phyloP scores from a whole-genome alignment of 1,140 invertebrate species.

The Hermatobates lingyangjiaoensis region DNA sequence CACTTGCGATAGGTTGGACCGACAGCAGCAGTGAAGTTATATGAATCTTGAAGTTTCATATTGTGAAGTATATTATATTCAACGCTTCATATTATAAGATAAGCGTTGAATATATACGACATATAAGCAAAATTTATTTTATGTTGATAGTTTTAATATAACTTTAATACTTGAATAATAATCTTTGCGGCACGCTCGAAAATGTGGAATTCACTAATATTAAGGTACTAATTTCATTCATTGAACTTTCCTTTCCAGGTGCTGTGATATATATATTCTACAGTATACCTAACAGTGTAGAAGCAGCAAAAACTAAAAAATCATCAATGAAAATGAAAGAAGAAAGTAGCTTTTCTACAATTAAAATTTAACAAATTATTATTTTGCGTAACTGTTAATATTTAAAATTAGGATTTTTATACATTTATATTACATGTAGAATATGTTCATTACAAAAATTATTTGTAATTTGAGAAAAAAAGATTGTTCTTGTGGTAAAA shows the following conservation, averaged over 20 bases:
- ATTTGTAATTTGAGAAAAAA: no score
- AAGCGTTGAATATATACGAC: not conserved
- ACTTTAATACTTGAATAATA: not conserved
- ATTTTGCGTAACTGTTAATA: no score
- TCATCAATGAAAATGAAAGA: not conserved
- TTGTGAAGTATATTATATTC: not conserved
- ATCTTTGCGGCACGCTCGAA: not conserved
- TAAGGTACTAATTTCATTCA: not conserved
- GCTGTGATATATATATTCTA: constrained; percentile 15
- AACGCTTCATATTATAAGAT: not conserved
- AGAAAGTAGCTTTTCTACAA: no score
- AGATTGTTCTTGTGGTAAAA: no score
- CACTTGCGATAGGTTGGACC: no score
- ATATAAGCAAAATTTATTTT: not conserved
- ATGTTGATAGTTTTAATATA: not conserved
- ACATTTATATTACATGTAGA: no score
- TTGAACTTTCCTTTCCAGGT: constrained; percentile 5
- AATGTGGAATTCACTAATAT: constrained; percentile 3
- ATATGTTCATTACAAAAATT: no score
- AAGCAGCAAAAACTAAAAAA: constrained; percentile 6
- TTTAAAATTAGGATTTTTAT: no score
- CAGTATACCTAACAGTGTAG: constrained; percentile 14
- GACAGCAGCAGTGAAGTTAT: no score
- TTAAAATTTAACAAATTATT: no score
- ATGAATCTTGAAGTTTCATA: no score